These are phyloP conservation scores for Corydoras sp. DNA, from an alignment of 2,113 vertebrate genomes.

Conservation along the genomic window DNA sequence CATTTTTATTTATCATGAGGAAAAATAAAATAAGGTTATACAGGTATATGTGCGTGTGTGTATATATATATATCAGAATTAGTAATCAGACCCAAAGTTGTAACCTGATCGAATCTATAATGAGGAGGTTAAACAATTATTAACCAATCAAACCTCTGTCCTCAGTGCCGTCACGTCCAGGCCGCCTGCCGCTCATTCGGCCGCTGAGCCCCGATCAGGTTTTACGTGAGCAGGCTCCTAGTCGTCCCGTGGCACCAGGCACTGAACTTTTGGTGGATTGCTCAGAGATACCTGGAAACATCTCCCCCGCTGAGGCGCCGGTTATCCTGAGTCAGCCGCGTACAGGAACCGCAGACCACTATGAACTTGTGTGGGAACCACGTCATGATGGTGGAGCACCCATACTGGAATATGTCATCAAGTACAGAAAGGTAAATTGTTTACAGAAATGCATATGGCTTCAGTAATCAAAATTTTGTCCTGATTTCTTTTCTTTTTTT, in stretches of 20 bases:
- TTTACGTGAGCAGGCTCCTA: constrained; percentile 61
- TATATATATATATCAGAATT: too few species aligned
- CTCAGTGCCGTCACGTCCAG: constrained; percentile 51
- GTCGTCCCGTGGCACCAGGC: constrained; percentile 50
- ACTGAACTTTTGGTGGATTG: constrained; percentile 68
- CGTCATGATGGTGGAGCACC: constrained; percentile 75
- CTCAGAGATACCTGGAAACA: constrained; percentile 58
- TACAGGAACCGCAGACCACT: constrained; percentile 87
- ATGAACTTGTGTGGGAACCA: constrained; percentile 89
- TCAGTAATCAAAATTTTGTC: too few species aligned
- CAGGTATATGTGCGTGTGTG: too few species aligned
- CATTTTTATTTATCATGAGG: too few species aligned
- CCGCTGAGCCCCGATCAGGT: constrained; percentile 66
- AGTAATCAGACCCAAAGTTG: too few species aligned
- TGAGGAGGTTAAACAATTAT: too few species aligned
- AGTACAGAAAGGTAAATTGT: constrained; percentile 84
- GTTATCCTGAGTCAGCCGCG: constrained; percentile 90
- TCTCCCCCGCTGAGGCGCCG: constrained; percentile 80
- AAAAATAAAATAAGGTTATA: too few species aligned
- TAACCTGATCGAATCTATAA: too few species aligned
- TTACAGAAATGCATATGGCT: background rate
- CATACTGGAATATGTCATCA: constrained; percentile 84
- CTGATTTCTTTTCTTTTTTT: too few species aligned
- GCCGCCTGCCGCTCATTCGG: constrained; percentile 57
- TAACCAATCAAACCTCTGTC: background rate